Percentiles rank a stretch among this genome's conserved stretches.
These are phyloP conservation scores for Chromis chromis DNA, from an alignment of 2,797 vertebrate genomes.

Conservation along the genomic window DNA sequence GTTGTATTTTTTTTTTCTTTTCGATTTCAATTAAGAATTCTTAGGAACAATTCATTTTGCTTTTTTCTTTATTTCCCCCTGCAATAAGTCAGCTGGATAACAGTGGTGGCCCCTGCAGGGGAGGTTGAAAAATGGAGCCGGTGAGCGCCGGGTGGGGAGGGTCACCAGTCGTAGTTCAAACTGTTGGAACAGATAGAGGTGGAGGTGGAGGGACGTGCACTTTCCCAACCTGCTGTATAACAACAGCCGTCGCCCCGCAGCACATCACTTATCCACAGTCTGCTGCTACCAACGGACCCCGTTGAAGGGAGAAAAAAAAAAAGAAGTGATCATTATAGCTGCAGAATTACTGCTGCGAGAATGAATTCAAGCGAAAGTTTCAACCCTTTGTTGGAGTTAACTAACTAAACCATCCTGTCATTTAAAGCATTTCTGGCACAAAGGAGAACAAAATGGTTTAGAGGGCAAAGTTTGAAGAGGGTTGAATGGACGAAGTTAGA, in stretches of 20 bases:
- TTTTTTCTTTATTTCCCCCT: constrained; percentile 7
- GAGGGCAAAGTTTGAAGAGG: too few relatives aligned
- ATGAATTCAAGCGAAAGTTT: background rate
- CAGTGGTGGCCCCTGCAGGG: background rate
- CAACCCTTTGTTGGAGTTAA: background rate
- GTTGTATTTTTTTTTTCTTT: constrained; percentile 12
- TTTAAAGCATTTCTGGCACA: too few relatives aligned
- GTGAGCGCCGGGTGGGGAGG: background rate
- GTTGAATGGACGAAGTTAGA: too few relatives aligned
- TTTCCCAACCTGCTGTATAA: constrained; percentile 20
- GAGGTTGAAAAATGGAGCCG: constrained; percentile 29
- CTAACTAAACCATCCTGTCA: background rate
- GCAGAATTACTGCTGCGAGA: constrained; percentile 3
- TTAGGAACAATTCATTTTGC: constrained; percentile 25
- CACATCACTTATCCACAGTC: constrained; percentile 40
- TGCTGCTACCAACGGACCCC: constrained; percentile 13
- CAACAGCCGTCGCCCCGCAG: constrained; percentile 17
- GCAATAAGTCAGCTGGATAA: constrained; percentile 28
- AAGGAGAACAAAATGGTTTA: too few relatives aligned
- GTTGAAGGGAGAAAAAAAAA: background rate
- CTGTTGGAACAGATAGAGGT: constrained; percentile 32
- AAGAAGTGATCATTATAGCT: constrained; percentile 8
- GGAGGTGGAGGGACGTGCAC: constrained; percentile 30
- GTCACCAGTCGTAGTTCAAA: constrained; percentile 32
- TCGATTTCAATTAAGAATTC: constrained; percentile 48